Evolutionary conservation across 2,888 invertebrate genomes (phyloP), one percentile per base, ranked within the genome.

Genomic region (Crossocerus cetratus): DNA sequence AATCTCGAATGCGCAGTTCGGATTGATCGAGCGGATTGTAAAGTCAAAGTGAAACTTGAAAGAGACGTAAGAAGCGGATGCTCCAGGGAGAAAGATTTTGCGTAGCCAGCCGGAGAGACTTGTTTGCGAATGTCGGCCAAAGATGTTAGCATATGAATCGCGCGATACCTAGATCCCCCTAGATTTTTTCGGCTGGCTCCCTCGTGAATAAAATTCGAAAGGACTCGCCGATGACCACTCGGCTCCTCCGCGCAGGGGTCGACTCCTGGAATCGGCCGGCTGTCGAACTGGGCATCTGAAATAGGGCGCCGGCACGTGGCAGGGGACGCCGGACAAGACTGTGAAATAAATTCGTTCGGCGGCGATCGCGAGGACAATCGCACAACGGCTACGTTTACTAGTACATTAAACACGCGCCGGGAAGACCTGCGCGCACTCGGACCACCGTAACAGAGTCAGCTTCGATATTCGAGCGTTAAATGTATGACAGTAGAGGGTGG

Each of bases 341-440:
- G 86, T 86, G 87, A 89, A 89, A 85, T 86, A 83, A 87, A 89
- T 88, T 87, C 87, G 86, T 84, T 83, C 86, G 80, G 81, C 79
- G 8, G 8, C 87, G 82, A 84, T 85, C 84, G n/a, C n/a, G 83
- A 84, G 87, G 85, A 55, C 45, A 72, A 75, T 32, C 75, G 77
- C 82, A 89, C 89, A 90, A 90, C 89, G 78, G 84, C 74, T 85
- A 83, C 88, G 89, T 90, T 90, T 90, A 86, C 89, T 89, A 89
- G 86, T 88, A 90, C 89, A 90, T 90, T 90, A 86, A 84, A 76
- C 89, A 89, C 74, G 76, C 54, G 67, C 57, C 54, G 45, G 65
- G 63, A 45, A 71, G 82, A 79, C 56, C 71, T 63, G 68, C 54
- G 44, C 3, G 4, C 8, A 8, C 72, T 14, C 59, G 65, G 82